phyloP scores from a whole-genome alignment of 2,113 vertebrate genomes.

The Anthoscopus minutus region DNA sequence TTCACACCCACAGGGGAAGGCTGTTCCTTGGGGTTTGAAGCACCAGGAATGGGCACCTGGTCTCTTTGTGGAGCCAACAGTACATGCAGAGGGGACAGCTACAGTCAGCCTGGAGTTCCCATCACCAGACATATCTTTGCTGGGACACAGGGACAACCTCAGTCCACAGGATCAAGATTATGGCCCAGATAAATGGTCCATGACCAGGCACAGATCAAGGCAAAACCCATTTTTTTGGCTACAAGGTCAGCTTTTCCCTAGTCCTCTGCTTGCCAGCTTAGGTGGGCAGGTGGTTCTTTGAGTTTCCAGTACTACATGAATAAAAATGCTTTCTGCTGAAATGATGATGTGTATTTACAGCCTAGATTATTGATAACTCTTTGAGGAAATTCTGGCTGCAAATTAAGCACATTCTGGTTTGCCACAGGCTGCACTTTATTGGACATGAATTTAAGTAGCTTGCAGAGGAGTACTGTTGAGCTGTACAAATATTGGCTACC shows the following conservation, averaged over 20 bases:
- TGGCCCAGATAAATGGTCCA: neutral
- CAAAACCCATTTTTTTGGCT: neutral
- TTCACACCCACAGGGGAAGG: neutral
- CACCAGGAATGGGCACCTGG: neutral
- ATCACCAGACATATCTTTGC: neutral
- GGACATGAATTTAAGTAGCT: neutral
- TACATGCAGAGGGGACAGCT: neutral
- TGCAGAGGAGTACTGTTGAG: neutral
- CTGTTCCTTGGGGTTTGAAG: neutral
- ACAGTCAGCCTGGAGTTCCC: neutral
- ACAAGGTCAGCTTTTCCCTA: neutral
- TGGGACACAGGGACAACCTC: neutral
- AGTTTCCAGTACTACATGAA: neutral
- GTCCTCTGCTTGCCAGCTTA: neutral
- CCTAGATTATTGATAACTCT: neutral
- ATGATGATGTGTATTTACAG: neutral
- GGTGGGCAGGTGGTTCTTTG: neutral
- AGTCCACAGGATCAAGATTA: neutral
- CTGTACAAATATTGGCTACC: neutral
- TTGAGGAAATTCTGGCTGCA: neutral
- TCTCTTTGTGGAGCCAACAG: neutral
- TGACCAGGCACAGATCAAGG: neutral
- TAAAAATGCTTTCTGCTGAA: neutral
- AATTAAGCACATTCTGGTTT: neutral
- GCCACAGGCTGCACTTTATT: neutral